Evolutionary conservation across 2,797 vertebrate genomes (phyloP), one percentile per base, ranked within the genome.

Genomic region (Lemur catta): DNA sequence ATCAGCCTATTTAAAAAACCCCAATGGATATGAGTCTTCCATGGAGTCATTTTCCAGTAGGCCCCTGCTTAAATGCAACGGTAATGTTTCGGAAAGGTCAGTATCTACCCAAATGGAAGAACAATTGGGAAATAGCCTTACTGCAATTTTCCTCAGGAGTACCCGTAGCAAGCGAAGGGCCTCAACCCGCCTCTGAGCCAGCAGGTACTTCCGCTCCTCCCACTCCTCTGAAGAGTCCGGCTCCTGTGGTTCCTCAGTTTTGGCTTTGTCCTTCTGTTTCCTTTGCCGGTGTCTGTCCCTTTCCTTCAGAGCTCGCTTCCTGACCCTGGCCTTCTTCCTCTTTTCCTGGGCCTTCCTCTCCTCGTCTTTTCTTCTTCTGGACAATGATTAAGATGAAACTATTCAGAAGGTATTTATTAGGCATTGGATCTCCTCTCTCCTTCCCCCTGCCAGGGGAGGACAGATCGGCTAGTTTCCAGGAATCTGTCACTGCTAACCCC

Each of bases 81-180:
- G 48, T 1, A 41, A 22, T 57, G 46, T 48, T 80, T 94, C 90
- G 87, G 38, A 93, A 92, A 80, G n/a, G 4, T 76, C 65, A 67
- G 48, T 90, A 92, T 48, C 67, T 93, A 96, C 55, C 55, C 26
- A 95, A 82, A 75, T 7, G 22, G 57, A 82, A 89, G 63, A 95
- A 86, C 9, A 41, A 94, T 11, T 69, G 17, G 43, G 43, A 81
- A 98, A 97, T 63, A 95, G 93, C 98, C 98, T 98, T 98, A 98
- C 98, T 98, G 98, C 97, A 97, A 98, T 98, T 97, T 97, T 98
- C 95, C 97, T 98, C 97, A 99, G 98, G 94, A 99, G 98, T 57
- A 98, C 96, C 35, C 97, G 98, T 67, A 99, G 98, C 96, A 99
- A 98, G 85, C 98, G 97, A 91, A 98, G 96, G 89, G 98, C 98